Percentiles rank a stretch among this genome's conserved stretches.
phyloP scores from a whole-genome alignment of 2,113 vertebrate genomes.

The Athene cunicularia region DNA sequence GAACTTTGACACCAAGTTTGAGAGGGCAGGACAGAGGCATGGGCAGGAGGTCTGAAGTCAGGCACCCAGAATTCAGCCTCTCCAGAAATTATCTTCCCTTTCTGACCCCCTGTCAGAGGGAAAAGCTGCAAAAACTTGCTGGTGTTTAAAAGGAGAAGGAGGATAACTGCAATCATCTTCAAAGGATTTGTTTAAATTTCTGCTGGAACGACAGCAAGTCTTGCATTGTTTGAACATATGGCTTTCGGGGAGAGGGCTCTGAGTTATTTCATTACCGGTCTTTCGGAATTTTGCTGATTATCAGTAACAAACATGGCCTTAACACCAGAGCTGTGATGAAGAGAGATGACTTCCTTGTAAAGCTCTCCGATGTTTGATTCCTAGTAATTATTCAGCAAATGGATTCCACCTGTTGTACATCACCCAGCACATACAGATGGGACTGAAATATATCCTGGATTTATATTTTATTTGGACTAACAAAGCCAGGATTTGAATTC shows the following conservation, averaged over 20 bases:
- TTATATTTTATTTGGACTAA: conserved; percentile 47
- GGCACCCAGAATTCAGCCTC: not conserved
- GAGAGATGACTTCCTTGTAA: conserved; percentile 43
- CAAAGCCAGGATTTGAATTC: conserved; percentile 55
- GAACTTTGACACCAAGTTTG: not conserved
- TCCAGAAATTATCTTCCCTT: not conserved
- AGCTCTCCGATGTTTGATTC: not conserved
- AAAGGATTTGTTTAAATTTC: conserved; percentile 54
- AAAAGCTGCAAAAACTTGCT: not conserved
- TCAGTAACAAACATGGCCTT: not conserved
- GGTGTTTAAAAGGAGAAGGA: not conserved
- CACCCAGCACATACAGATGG: conserved; percentile 38
- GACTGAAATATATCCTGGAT: conserved; percentile 2
- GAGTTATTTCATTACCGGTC: not conserved
- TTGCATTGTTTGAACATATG: conserved; percentile 26
- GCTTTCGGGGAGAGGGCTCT: not conserved
- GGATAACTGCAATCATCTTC: not conserved
- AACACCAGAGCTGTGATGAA: conserved; percentile 35
- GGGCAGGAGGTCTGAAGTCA: not conserved
- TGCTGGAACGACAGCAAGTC: conserved; percentile 15
- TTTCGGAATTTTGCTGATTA: not conserved
- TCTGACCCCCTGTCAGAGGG: not conserved
- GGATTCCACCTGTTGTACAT: conserved; percentile 36
- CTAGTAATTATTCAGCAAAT: conserved; percentile 50
- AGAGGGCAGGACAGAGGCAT: not conserved